These are phyloP conservation scores for Alauda arvensis DNA, from an alignment of 2,797 vertebrate genomes.

Conservation along the genomic window DNA sequence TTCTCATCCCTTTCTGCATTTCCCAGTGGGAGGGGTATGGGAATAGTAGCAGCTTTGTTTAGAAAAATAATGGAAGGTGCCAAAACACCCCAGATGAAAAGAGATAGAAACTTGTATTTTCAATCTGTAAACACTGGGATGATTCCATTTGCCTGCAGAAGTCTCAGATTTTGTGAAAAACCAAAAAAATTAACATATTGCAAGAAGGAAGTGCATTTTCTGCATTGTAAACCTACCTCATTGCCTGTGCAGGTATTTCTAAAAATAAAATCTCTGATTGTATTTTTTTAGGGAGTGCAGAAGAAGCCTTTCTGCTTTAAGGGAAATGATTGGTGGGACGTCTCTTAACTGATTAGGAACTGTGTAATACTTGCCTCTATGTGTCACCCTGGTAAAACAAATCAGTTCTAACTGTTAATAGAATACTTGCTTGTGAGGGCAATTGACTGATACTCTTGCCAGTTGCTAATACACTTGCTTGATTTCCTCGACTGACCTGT, in stretches of 20 bases:
- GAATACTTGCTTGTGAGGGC: background rate
- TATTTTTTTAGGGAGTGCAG: background rate
- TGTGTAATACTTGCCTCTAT: background rate
- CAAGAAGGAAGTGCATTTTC: background rate
- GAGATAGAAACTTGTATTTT: background rate
- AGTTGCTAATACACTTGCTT: background rate
- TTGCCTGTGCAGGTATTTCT: background rate
- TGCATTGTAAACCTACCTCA: background rate
- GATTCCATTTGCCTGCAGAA: background rate
- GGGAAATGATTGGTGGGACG: background rate
- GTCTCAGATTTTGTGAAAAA: background rate
- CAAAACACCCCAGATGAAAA: background rate
- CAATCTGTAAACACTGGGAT: background rate
- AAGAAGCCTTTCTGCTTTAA: background rate
- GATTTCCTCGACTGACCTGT: conserved; percentile 4
- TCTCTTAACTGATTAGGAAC: background rate
- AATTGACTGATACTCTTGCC: background rate
- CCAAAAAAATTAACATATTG: background rate
- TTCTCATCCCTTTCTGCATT: background rate
- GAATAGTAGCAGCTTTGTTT: background rate
- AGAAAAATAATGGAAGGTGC: background rate
- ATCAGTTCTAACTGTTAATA: background rate
- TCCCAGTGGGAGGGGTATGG: background rate
- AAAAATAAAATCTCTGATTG: background rate
- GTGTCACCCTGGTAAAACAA: background rate